phyloP scores from a whole-genome alignment of 2,113 vertebrate genomes.

The Tragelaphus strepsiceros region DNA sequence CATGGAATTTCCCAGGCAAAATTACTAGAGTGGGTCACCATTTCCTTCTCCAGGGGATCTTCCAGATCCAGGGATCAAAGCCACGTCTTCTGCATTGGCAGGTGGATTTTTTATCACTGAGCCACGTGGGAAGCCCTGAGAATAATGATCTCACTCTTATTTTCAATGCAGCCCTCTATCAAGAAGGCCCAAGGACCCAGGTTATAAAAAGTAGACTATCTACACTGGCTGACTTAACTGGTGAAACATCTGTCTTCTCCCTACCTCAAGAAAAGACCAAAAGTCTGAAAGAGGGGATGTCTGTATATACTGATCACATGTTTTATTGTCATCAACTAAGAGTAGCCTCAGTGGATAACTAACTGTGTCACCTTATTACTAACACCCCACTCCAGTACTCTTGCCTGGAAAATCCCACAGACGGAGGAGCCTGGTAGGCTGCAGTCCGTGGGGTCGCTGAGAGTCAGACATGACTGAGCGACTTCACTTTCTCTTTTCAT shows the following conservation, averaged over 20 bases:
- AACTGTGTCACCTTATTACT: constrained; percentile 36
- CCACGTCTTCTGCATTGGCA: not conserved
- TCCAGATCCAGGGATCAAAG: not conserved
- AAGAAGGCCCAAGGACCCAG: not conserved
- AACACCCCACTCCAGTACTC: not conserved
- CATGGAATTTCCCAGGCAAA: not conserved
- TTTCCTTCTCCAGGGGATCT: not conserved
- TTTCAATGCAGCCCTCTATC: not conserved
- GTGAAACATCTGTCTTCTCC: not conserved
- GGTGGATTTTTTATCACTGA: not conserved
- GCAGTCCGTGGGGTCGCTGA: no score
- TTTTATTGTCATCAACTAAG: constrained; percentile 5
- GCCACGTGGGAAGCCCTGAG: not conserved
- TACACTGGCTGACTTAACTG: not conserved
- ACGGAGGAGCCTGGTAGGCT: no score
- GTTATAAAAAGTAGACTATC: not conserved
- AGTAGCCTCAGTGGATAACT: not conserved
- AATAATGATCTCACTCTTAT: not conserved
- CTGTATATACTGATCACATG: not conserved
- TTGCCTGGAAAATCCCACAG: no score
- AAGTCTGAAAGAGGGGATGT: not conserved
- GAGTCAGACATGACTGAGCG: no score
- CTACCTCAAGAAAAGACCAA: not conserved
- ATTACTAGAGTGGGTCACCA: not conserved
- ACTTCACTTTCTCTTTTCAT: no score